Conservation (phyloP, 2,113 vertebrate genomes). For the Pagrus major region DNA sequence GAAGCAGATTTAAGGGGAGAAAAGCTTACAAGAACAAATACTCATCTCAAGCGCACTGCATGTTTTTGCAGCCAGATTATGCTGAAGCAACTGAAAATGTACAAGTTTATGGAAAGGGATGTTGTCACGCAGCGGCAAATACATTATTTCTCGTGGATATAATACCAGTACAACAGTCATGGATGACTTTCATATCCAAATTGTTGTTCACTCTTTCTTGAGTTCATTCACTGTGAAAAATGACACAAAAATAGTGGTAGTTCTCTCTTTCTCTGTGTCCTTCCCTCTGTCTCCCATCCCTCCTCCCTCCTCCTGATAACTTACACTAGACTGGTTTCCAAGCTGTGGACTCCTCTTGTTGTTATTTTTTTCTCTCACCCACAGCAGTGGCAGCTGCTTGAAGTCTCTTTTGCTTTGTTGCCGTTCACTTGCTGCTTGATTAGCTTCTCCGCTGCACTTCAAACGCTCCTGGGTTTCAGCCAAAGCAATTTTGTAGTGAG, state of each 20-base stretch:
- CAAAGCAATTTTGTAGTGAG: conserved; percentile 65
- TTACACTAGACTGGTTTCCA: conserved; percentile 62
- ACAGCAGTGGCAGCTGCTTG: conserved; percentile 58
- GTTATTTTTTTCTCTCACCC: conserved; percentile 30
- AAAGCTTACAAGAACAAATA: background rate
- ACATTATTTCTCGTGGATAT: background rate
- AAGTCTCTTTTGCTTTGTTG: conserved; percentile 66
- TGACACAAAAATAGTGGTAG: background rate
- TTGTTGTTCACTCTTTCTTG: background rate
- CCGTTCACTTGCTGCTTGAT: conserved; percentile 72
- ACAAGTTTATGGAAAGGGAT: background rate
- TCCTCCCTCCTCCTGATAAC: conserved; percentile 36
- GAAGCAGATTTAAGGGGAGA: background rate
- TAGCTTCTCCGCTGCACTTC: conserved; percentile 60
- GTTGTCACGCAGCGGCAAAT: background rate
- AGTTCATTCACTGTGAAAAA: conserved; percentile 22
- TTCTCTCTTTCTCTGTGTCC: background rate
- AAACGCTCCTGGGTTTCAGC: conserved; percentile 64
- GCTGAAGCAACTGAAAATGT: background rate
- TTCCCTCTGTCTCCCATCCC: conserved; percentile 5
- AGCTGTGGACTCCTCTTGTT: conserved; percentile 49
- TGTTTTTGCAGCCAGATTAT: background rate
- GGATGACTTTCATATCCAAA: background rate
- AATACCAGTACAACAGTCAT: background rate
- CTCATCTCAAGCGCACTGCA: background rate